phyloP scores from a whole-genome alignment of 2,888 invertebrate species.

The Diarsia mendica region DNA sequence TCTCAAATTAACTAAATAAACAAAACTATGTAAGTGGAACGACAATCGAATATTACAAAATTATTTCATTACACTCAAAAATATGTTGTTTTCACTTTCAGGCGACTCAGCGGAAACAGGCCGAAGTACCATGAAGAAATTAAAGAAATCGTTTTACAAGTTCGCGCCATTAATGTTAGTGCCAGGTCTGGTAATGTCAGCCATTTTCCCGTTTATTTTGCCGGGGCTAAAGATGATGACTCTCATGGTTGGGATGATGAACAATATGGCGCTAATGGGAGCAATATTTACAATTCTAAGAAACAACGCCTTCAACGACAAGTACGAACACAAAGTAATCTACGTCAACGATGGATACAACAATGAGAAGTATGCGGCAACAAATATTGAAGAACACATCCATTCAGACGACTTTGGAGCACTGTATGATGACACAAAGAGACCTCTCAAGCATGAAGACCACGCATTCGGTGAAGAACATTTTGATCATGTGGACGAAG shows the following conservation, averaged over 20 bases:
- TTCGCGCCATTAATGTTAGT: conserved; percentile 90
- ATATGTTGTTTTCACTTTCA: conserved; percentile 68
- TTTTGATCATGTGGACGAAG: conserved; percentile 66
- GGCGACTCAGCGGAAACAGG: conserved; percentile 70
- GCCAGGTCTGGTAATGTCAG: conserved; percentile 92
- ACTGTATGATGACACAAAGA: conserved; percentile 56
- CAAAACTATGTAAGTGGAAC: conserved; percentile 27
- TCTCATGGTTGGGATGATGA: conserved; percentile 90
- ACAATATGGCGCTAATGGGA: conserved; percentile 92
- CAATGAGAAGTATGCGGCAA: conserved; percentile 79
- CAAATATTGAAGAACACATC: conserved; percentile 62
- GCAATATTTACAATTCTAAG: conserved; percentile 90
- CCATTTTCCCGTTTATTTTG: conserved; percentile 92
- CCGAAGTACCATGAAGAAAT: conserved; percentile 81
- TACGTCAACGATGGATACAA: conserved; percentile 91
- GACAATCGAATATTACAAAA: neutral
- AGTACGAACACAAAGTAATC: conserved; percentile 88
- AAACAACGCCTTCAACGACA: conserved; percentile 90
- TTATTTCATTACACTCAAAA: conserved; percentile 40
- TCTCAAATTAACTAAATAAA: neutral
- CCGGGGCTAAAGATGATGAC: conserved; percentile 93
- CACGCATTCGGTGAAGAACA: conserved; percentile 58
- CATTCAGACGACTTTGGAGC: conserved; percentile 61
- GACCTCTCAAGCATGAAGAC: conserved; percentile 32
- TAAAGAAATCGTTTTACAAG: conserved; percentile 79